Conservation (phyloP, 2,888 invertebrate species). For the Andrena haemorrhoa region DNA sequence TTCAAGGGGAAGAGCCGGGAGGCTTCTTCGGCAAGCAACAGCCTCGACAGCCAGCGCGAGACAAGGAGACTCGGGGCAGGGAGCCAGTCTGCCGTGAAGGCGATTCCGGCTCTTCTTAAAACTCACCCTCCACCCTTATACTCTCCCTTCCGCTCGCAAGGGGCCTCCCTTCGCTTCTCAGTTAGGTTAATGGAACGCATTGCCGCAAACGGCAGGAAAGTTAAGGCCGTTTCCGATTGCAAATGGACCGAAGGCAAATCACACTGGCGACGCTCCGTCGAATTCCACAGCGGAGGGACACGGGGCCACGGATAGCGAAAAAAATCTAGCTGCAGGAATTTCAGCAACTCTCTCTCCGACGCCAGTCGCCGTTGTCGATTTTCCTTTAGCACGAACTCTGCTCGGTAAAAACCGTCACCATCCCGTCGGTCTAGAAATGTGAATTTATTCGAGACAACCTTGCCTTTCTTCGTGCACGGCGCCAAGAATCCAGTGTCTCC, state of each 20-base stretch:
- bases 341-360: not conserved
- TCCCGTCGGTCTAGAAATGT: no score
- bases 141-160: conserved; percentile 45
- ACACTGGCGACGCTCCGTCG: conserved; percentile 60
- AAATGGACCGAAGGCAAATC: conserved; percentile 72
- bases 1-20: not conserved
- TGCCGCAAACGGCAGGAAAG: conserved; percentile 74
- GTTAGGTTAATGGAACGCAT: conserved; percentile 78
- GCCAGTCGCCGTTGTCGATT: not conserved
- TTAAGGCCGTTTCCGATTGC: conserved; percentile 76
- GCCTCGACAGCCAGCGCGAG: conserved; percentile 28
- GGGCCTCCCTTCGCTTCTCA: conserved; percentile 30
- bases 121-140: conserved; percentile 51
- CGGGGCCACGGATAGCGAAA: conserved; percentile 6
- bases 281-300: conserved; percentile 11
- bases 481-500: no score
- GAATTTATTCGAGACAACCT: no score
- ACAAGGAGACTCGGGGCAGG: conserved; percentile 39
- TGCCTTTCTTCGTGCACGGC: no score
- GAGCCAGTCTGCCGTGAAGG: conserved; percentile 71
- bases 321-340: conserved; percentile 23
- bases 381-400: not conserved
- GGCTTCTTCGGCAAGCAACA: not conserved
- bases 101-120: conserved; percentile 70
- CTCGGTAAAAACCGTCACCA: no score